Evolutionary conservation across 1,140 invertebrate genomes (phyloP).

Genomic region (Hestina assimilis): DNA sequence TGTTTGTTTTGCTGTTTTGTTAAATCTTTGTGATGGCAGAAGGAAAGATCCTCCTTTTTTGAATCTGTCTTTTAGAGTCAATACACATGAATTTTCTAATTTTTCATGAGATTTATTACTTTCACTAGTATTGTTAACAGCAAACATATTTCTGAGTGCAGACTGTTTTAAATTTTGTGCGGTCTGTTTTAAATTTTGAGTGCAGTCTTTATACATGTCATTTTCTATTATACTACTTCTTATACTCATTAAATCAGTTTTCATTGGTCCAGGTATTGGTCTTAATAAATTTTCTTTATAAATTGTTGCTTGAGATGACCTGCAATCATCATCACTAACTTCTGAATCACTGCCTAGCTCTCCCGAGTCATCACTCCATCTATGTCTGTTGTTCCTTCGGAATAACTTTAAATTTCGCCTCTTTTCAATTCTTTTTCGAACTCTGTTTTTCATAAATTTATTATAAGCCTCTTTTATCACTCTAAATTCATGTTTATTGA

Average conservation of each 20-base stretch:
- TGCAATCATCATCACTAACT: conserved; percentile 56
- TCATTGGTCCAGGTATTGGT: conserved; percentile 27
- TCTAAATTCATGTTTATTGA: conserved; percentile 51
- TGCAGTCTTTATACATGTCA: conserved; percentile 41
- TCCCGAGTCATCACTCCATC: conserved; percentile 51
- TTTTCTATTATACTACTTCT: conserved; percentile 33
- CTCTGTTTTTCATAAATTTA: conserved; percentile 39
- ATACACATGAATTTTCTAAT: conserved; percentile 11
- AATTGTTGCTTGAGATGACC: conserved; percentile 39
- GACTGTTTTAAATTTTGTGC: conserved; percentile 43
- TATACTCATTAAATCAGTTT: conserved; percentile 33
- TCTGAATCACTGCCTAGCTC: conserved; percentile 59
- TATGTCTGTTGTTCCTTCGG: conserved; percentile 36
- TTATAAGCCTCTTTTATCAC: conserved; percentile 56
- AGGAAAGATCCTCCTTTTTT: conserved; percentile 39
- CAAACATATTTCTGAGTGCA: conserved; percentile 5
- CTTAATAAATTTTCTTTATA: conserved; percentile 36
- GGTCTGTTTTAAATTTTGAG: conserved; percentile 42
- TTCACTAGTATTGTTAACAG: neutral
- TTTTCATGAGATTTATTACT: conserved; percentile 11
- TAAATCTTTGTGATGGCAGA: conserved; percentile 60
- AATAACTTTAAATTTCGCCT: conserved; percentile 42
- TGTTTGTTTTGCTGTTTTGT: conserved; percentile 35
- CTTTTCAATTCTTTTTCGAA: conserved; percentile 51
- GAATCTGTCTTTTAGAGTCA: conserved; percentile 49